These are phyloP conservation scores for Takifugu ocellatus DNA, from an alignment of 2,797 vertebrate species.

Conservation along the genomic window DNA sequence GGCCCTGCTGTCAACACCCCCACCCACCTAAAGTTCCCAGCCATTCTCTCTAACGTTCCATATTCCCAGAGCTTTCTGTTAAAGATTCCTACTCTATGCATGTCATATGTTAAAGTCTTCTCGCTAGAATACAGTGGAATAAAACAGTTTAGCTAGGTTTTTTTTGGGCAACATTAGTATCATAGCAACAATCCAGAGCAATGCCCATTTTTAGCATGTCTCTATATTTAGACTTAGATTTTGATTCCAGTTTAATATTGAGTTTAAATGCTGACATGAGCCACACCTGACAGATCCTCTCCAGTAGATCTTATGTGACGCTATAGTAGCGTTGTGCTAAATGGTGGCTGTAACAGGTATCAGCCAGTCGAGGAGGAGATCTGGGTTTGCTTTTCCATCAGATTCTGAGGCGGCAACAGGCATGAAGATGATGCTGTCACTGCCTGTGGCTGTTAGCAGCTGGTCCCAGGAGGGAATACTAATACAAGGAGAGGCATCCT, in stretches of 20 bases:
- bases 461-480: constrained; percentile 41
- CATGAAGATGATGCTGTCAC: constrained; percentile 46
- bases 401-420: constrained; percentile 19
- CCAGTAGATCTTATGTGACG: constrained; percentile 7
- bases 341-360: constrained; percentile 16
- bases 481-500: constrained; percentile 56
- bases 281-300: background rate
- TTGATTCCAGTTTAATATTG: constrained; percentile 7
- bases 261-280: constrained; percentile 6
- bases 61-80: no score
- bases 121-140: no score
- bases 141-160: no score
- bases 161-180: no score
- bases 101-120: no score
- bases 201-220: no score
- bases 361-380: constrained; percentile 6
- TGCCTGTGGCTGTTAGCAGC: constrained; percentile 43
- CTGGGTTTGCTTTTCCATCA: constrained; percentile 1
- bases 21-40: no score
- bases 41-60: no score
- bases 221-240: constrained; percentile 7
- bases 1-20: no score
- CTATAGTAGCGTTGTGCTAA: constrained; percentile 7
- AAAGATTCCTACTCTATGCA: no score
- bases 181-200: no score